Percentiles rank a stretch among this genome's conserved stretches.
These are phyloP conservation scores for Ahaetulla prasina DNA, from an alignment of 2,113 vertebrate species.

Conservation along the genomic window DNA sequence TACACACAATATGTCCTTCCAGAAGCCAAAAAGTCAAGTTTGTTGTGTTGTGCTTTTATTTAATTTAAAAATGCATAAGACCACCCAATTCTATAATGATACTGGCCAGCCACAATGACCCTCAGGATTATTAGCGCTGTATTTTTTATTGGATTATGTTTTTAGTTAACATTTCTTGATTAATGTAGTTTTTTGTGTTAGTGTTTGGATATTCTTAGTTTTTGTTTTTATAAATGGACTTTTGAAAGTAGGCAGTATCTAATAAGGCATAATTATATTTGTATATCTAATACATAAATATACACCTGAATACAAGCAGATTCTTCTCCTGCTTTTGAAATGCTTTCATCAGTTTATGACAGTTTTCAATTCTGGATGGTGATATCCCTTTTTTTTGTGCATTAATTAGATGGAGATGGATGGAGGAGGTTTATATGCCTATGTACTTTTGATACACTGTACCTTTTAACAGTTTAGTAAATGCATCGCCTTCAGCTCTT, in stretches of 20 bases:
- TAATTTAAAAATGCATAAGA: not conserved
- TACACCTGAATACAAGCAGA: not conserved
- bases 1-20: not conserved
- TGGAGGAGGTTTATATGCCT: not conserved
- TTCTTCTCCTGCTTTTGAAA: not conserved
- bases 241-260: not conserved
- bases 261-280: not conserved
- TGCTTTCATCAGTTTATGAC: not conserved
- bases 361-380: not conserved
- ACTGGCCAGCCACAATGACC: not conserved
- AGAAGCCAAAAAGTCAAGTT: not conserved
- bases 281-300: not conserved
- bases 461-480: not conserved
- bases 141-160: not conserved
- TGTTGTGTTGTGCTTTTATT: not conserved
- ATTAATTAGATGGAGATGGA: too few relatives aligned
- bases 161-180: not conserved
- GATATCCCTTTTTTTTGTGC: not conserved
- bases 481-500: not conserved
- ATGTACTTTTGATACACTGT: not conserved
- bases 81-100: not conserved
- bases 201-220: not conserved
- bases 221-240: not conserved
- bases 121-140: not conserved
- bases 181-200: not conserved